phyloP scores from a whole-genome alignment of 2,113 vertebrate species.

The Hyperoodon ampullatus region DNA sequence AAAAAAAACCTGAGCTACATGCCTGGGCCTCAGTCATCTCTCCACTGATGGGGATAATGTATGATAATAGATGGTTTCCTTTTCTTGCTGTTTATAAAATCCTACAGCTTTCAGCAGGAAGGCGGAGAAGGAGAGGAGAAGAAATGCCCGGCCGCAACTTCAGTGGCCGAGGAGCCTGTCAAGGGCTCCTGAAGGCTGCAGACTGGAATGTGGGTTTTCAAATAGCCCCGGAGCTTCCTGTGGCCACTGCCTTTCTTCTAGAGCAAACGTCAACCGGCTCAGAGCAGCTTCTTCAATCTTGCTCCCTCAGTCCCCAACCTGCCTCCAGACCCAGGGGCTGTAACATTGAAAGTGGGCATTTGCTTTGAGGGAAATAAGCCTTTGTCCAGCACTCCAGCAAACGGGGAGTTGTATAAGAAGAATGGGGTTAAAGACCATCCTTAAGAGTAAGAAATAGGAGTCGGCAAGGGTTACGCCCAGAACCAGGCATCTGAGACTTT shows the following conservation, averaged over 20 bases:
- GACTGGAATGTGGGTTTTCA: not conserved
- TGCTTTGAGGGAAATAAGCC: not conserved
- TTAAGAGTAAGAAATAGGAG: not conserved
- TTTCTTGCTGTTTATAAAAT: constrained; percentile 37
- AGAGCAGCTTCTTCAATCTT: rapidly evolving
- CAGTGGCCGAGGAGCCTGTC: no score
- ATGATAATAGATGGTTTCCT: not conserved
- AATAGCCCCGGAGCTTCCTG: not conserved
- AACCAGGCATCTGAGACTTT: not conserved
- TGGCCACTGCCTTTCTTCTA: not conserved
- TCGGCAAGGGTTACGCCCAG: not conserved
- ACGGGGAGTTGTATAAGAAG: no score
- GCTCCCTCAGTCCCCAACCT: no score
- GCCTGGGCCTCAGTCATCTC: not conserved
- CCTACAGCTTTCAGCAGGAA: not conserved
- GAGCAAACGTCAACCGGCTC: not conserved
- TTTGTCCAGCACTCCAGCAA: not conserved
- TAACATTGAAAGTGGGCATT: not conserved
- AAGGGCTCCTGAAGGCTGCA: not conserved
- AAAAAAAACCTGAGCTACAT: not conserved
- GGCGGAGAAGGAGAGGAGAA: not conserved
- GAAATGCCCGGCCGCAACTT: no score
- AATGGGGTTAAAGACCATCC: not conserved
- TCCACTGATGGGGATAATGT: not conserved
- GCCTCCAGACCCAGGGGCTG: not conserved